Base-by-base conservation (phyloP, 2,113 vertebrate genomes). In the Psettodes erumei region DNA sequence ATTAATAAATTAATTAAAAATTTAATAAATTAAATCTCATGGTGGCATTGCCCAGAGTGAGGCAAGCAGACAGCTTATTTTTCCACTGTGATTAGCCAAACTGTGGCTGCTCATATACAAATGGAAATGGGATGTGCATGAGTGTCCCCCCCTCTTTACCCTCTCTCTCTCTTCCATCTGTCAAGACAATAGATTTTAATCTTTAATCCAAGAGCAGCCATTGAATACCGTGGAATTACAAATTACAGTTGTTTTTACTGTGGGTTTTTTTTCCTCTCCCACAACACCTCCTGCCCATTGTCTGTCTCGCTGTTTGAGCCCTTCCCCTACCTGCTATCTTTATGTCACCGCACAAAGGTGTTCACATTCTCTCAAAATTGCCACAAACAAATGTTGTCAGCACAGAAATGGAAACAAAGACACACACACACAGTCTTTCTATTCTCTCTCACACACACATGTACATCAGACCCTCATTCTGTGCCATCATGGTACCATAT, bases 131-230 rank as follows among this genome's bases (percentile, higher is more conserved):
- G 91, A 89, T 93, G 91, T 92, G 93, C 91, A 92, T 92, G 90
- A 89, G 82, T 86, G 89, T 91, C 85, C 85, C 81, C 85, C 84
- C 76, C 85, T 71, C 94, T 94, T 81, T 65, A 79, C 86, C 82
- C 79, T 88, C 84, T 90, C 91, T 86, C 88, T 85, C 90, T 86
- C 87, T 84, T 84, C 88, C 96, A 98, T 98, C 98, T 97, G 98
- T 97, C 96, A 96, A 98, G 96, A 97, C 97, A 97, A 97, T 96
- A 98, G 96, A 97, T 98, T 97, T 98, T 96, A 98, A 99, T 99
- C 97, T 98, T 98, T 98, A 98, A 99, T 98, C 97, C 97, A 98
- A 97, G 97, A 97, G 97, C 97, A 99, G 96, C 96, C 97, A 97
- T 95, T 95, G 96, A 97, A 97, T 97, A 97, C 95, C 94, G 93